Conservation (phyloP, 2,113 vertebrate species). For the Nettapus auritus region DNA sequence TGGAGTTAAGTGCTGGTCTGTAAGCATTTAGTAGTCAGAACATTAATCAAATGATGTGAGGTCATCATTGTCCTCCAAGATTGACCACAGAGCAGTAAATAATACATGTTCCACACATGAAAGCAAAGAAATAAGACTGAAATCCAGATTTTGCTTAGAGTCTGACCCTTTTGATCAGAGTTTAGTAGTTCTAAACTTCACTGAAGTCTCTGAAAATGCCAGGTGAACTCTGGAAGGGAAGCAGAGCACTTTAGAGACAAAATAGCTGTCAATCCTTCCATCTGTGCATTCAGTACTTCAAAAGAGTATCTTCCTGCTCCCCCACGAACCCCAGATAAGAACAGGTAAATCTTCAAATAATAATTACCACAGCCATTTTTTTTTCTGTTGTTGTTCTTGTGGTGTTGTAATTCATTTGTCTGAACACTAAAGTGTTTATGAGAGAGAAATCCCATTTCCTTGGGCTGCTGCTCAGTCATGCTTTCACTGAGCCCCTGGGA, state of each 20-base stretch:
- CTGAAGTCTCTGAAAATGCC: not conserved
- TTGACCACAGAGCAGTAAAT: not conserved
- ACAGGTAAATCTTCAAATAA: not conserved
- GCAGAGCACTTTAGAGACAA: not conserved
- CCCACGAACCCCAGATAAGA: not conserved
- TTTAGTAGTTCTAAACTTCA: not conserved
- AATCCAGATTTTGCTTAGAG: not conserved
- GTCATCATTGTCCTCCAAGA: not conserved
- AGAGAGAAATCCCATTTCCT: not conserved
- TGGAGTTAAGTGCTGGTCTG: not conserved
- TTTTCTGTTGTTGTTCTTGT: not conserved
- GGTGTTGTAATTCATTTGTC: not conserved
- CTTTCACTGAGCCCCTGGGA: not conserved
- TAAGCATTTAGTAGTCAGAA: not conserved
- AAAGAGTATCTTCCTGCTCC: not conserved
- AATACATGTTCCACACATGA: not conserved
- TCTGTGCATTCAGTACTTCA: not conserved
- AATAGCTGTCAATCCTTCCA: not conserved
- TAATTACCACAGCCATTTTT: not conserved
- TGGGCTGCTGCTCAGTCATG: not conserved
- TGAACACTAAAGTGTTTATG: not conserved
- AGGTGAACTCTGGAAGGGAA: not conserved
- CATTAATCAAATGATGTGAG: not conserved
- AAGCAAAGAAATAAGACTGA: not conserved
- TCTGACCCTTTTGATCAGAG: not conserved